Evolutionary conservation across 2,113 vertebrate genomes (phyloP).

Genomic region (Xiphophorus couchianus): DNA sequence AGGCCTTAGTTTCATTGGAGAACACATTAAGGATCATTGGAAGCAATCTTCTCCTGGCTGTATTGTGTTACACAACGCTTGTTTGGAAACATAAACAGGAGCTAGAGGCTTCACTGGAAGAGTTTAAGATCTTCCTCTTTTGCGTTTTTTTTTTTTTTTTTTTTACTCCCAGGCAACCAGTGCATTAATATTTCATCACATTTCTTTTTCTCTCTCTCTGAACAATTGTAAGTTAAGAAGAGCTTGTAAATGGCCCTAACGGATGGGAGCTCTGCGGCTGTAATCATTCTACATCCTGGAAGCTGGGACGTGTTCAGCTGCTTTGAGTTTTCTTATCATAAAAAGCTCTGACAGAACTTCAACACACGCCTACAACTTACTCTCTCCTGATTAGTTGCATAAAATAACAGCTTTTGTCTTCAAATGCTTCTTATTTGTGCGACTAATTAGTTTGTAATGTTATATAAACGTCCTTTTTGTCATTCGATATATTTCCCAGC

Average conservation of each 20-base stretch:
- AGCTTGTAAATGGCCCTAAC: slow-evolving; percentile 19
- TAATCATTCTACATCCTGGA: slow-evolving; percentile 8
- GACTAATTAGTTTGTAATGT: slow-evolving; percentile 13
- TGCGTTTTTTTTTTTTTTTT: background rate
- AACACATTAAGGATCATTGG: slow-evolving; percentile 32
- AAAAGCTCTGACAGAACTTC: background rate
- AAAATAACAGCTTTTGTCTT: slow-evolving; percentile 30
- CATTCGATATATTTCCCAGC: slow-evolving; percentile 27
- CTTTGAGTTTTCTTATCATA: background rate
- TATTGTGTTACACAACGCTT: slow-evolving; percentile 14
- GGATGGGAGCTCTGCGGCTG: slow-evolving; percentile 2
- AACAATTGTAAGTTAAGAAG: slow-evolving; percentile 33
- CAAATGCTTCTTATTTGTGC: background rate
- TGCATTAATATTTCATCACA: slow-evolving; percentile 49
- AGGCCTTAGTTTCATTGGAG: slow-evolving; percentile 5
- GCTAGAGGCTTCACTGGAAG: slow-evolving; percentile 16
- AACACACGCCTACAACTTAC: slow-evolving; percentile 4
- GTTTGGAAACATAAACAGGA: slow-evolving; percentile 19
- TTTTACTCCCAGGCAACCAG: slow-evolving; percentile 23
- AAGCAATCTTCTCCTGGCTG: slow-evolving; percentile 29
- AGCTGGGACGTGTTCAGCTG: background rate
- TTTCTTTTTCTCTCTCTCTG: background rate
- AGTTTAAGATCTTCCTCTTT: slow-evolving; percentile 36
- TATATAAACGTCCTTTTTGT: slow-evolving; percentile 45
- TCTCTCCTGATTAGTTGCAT: slow-evolving; percentile 18